Conservation (phyloP, 2,888 invertebrate genomes). For the Dendrolimus houi region DNA sequence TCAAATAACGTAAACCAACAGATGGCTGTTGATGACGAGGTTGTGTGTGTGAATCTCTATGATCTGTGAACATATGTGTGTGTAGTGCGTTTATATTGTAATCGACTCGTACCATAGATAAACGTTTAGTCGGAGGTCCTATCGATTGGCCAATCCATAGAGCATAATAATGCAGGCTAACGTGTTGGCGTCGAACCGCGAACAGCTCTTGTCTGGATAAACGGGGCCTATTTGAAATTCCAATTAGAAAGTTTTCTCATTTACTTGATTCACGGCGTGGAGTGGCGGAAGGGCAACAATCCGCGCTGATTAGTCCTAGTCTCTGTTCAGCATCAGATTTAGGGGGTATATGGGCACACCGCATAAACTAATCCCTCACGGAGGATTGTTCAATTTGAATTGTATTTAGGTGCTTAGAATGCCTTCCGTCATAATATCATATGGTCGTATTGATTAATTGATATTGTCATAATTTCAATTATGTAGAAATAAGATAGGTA, state of each 20-base stretch:
- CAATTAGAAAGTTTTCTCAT: slow-evolving; percentile 76
- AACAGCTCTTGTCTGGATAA: slow-evolving; percentile 64
- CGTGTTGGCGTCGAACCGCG: slow-evolving; percentile 52
- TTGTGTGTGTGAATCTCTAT: too few species aligned
- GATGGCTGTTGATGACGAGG: too few species aligned
- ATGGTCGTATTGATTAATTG: too few species aligned
- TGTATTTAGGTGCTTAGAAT: slow-evolving; percentile 36
- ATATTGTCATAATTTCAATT: too few species aligned
- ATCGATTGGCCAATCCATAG: slow-evolving; percentile 43
- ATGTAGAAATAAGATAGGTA: too few species aligned
- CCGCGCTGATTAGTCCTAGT: slow-evolving; percentile 67
- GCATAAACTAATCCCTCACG: slow-evolving; percentile 60
- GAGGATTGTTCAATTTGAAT: slow-evolving; percentile 45
- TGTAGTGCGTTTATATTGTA: too few species aligned
- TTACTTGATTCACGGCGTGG: slow-evolving; percentile 71
- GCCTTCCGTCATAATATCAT: slow-evolving; percentile 14
- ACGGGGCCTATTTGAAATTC: slow-evolving; percentile 73
- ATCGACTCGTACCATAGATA: not conserved
- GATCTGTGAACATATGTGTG: too few species aligned
- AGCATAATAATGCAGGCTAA: slow-evolving; percentile 46
- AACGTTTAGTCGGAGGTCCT: slow-evolving; percentile 10
- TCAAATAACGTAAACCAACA: too few species aligned
- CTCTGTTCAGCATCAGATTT: slow-evolving; percentile 60
- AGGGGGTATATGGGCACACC: slow-evolving; percentile 53
- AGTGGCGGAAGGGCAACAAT: slow-evolving; percentile 70